These are phyloP conservation scores for Napeogenes sylphis DNA, from an alignment of 2,888 invertebrate species.

Conservation along the genomic window DNA sequence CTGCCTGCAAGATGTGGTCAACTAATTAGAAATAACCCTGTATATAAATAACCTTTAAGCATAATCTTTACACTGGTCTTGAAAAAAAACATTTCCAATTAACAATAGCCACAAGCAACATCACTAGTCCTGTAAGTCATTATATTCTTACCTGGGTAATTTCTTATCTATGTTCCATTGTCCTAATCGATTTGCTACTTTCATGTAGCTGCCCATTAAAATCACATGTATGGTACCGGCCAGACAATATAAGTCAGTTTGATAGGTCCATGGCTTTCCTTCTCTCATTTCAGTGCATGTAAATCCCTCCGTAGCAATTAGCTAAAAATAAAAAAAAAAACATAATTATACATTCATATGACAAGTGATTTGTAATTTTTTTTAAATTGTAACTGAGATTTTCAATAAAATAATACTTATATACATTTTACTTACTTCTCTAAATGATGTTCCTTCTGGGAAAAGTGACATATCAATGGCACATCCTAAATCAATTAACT, in stretches of 20 bases:
- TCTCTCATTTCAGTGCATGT: slow-evolving; percentile 95
- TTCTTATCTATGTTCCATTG: slow-evolving; percentile 84
- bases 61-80: too few relatives aligned
- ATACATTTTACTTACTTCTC: slow-evolving; percentile 57
- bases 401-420: too few relatives aligned
- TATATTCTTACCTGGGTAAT: slow-evolving; percentile 78
- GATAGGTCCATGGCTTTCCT: slow-evolving; percentile 94
- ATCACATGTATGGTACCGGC: slow-evolving; percentile 92
- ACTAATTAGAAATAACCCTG: too few relatives aligned
- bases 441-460: slow-evolving; percentile 86
- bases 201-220: slow-evolving; percentile 93
- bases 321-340: slow-evolving; percentile 51
- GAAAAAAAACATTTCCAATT: too few relatives aligned
- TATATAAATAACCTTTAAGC: too few relatives aligned
- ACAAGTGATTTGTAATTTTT: neutral
- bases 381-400: too few relatives aligned
- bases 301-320: slow-evolving; percentile 87
- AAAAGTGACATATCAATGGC: slow-evolving; percentile 94
- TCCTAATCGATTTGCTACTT: slow-evolving; percentile 80
- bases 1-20: too few relatives aligned
- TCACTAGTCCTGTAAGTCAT: neutral
- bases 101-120: neutral
- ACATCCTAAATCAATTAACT: slow-evolving; percentile 95
- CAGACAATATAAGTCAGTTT: slow-evolving; percentile 93
- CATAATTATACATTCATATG: neutral